Evolutionary conservation across 1,140 invertebrate species (phyloP), one percentile per base, ranked within the genome.

Genomic region (Drosophila varians): DNA sequence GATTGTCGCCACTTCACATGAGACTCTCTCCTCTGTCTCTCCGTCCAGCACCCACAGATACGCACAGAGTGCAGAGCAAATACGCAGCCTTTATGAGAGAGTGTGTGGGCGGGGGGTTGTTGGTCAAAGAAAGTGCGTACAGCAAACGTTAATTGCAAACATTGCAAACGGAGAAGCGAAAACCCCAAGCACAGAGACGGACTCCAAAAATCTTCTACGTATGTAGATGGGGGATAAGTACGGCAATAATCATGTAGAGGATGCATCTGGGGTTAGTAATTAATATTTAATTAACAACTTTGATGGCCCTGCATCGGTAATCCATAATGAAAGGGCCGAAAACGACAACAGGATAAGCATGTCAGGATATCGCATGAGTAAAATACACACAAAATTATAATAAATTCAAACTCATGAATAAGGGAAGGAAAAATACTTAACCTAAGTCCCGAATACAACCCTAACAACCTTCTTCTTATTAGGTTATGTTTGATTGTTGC

Each of bases 401-500:
- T n/a, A n/a, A n/a, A n/a, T n/a, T n/a, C n/a, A n/a, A n/a, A n/a
- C n/a, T n/a, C n/a, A n/a, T n/a, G n/a, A n/a, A n/a, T n/a, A n/a
- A n/a, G n/a, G n/a, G n/a, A 11, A 38, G 5, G 16, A n/a, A 26
- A 21, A 47, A n/a, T 21, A 49, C 28, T 11, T 6, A 31, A 31
- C n/a, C n/a, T n/a, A n/a, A n/a, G n/a, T n/a, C n/a, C n/a, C n/a
- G 3, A 34, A 26, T 7, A 58, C 25, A 36, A 5, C 14, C 19
- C 26, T 9, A 2, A 25, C 23, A 34, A 31, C 12, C 18, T 9
- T n/a, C 16, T 43, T 62, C 70, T 87, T 87, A 87, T 87, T 87
- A 82, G 83, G 83, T 87, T 87, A 87, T 82, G 77, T 82, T 88
- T 87, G 74, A 87, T 87, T 77, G 62, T 87, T 74, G 61, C 75